Percentiles rank a stretch among this genome's conserved stretches.
These are phyloP conservation scores for Anhinga anhinga DNA, from an alignment of 2,113 vertebrate species.

Conservation along the genomic window DNA sequence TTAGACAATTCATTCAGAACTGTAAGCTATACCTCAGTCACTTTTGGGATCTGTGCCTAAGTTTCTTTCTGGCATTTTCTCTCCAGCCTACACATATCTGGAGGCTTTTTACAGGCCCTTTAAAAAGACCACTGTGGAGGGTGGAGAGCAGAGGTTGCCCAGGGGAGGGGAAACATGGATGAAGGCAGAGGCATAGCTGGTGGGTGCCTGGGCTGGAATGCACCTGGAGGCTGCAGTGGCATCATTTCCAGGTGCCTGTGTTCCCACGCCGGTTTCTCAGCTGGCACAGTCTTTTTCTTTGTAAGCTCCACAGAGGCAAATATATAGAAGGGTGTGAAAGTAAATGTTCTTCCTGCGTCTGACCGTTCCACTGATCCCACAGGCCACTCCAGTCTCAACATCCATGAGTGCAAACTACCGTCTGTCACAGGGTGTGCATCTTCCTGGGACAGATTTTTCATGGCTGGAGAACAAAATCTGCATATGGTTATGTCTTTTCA, in stretches of 20 bases:
- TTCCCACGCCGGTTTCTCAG: background rate
- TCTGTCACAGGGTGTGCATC: background rate
- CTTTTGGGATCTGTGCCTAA: background rate
- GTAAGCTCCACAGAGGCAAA: background rate
- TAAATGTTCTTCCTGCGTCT: rapidly evolving
- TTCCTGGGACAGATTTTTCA: background rate
- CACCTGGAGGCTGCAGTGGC: background rate
- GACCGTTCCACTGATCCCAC: background rate
- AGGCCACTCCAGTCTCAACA: background rate
- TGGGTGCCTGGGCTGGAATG: background rate
- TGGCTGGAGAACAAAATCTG: background rate
- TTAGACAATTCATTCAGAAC: background rate
- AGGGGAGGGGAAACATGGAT: background rate
- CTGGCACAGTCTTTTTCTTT: background rate
- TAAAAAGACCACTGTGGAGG: background rate
- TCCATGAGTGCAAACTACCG: background rate
- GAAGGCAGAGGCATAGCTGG: background rate
- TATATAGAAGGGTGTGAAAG: background rate
- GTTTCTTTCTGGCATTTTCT: background rate
- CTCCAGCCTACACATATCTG: background rate
- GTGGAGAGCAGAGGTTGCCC: background rate
- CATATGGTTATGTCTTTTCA: background rate
- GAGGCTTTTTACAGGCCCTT: background rate
- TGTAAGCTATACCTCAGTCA: background rate
- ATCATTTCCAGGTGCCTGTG: background rate